Conservation (phyloP, 35 echinoderm and acorn worm species). For the Heliocidaris erythrogramma region DNA sequence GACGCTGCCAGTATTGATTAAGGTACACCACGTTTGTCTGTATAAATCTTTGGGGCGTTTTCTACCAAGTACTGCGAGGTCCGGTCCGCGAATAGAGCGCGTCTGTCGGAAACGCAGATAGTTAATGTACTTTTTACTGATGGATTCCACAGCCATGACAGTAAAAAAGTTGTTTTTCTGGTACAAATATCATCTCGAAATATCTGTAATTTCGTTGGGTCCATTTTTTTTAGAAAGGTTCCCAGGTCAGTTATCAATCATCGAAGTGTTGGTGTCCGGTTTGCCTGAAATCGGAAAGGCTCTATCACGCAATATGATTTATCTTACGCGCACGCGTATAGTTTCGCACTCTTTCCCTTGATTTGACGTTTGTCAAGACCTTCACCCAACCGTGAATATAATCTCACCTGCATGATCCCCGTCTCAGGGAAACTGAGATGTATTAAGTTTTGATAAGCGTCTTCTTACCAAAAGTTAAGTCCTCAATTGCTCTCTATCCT, state of each 20-base stretch:
- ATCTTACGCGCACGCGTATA: background rate
- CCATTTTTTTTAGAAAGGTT: background rate
- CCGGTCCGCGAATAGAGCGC: background rate
- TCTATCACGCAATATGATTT: background rate
- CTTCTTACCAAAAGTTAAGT: too few species aligned
- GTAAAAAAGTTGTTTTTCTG: background rate
- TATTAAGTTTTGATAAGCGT: too few species aligned
- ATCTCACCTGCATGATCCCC: background rate
- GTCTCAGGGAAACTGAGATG: too few species aligned
- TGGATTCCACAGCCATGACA: background rate
- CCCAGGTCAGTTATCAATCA: background rate
- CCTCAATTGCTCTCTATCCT: too few species aligned
- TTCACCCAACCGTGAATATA: background rate
- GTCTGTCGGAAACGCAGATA: constrained; percentile 4
- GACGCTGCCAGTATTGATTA: background rate
- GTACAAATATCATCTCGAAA: background rate
- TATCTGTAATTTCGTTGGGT: background rate
- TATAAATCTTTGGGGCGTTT: background rate
- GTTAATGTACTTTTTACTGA: constrained; percentile 13
- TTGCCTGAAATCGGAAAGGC: constrained; percentile 9
- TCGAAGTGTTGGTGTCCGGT: background rate
- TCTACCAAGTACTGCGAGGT: background rate
- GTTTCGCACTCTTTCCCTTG: background rate
- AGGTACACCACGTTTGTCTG: background rate
- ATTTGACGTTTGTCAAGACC: background rate